These are phyloP conservation scores for Phainopepla nitens DNA, from an alignment of 2,113 vertebrate genomes.

Conservation along the genomic window DNA sequence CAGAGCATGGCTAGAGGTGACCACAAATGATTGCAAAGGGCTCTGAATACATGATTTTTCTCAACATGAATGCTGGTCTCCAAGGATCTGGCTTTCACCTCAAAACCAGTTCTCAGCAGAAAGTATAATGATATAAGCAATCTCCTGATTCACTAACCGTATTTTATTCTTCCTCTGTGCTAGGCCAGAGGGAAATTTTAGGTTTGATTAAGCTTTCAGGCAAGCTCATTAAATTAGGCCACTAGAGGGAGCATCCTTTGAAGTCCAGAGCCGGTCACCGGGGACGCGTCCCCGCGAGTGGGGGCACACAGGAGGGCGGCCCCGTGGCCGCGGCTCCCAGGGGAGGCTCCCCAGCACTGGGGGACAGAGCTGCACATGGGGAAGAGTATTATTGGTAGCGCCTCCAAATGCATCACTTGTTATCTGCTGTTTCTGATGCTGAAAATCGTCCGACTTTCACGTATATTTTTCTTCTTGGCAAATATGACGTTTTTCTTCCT, in stretches of 20 bases:
- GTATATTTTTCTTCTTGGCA: neutral
- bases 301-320: neutral
- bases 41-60: neutral
- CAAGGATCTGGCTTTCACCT: neutral
- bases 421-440: neutral
- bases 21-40: neutral
- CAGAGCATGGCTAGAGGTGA: neutral
- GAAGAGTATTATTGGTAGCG: neutral
- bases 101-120: neutral
- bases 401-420: neutral
- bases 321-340: fast-evolving
- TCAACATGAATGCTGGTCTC: neutral
- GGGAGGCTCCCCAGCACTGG: fast-evolving
- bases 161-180: neutral
- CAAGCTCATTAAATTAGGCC: neutral
- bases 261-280: neutral
- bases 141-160: neutral
- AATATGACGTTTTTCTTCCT: fast-evolving
- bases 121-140: neutral
- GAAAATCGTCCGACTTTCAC: neutral
- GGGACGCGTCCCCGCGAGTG: fast-evolving
- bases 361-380: neutral
- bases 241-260: constrained; percentile 43
- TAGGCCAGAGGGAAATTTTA: neutral
- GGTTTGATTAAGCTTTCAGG: neutral